phyloP scores from a whole-genome alignment of 2,888 invertebrate genomes.

The Choreutis nemorana region DNA sequence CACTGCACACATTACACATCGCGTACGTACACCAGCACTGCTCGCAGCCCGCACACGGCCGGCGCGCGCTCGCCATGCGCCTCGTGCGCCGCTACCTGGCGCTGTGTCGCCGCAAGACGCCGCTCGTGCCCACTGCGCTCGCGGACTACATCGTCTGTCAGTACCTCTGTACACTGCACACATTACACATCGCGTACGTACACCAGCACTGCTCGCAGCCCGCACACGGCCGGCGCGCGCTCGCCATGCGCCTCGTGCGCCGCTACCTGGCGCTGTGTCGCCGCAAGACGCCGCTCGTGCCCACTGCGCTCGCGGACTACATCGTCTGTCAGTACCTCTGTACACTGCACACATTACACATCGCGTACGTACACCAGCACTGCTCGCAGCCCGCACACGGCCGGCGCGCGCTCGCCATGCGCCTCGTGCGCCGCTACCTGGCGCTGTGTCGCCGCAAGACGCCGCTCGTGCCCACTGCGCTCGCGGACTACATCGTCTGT shows the following conservation, averaged over 20 bases:
- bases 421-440: slow-evolving; percentile 92
- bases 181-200: slow-evolving; percentile 98
- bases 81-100: slow-evolving; percentile 93
- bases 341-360: no score
- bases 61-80: slow-evolving; percentile 86
- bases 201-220: slow-evolving; percentile 89
- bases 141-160: slow-evolving; percentile 85
- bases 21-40: slow-evolving; percentile 96
- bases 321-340: slow-evolving; percentile 72
- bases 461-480: slow-evolving; percentile 85
- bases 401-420: slow-evolving; percentile 86
- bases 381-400: slow-evolving; percentile 73
- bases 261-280: slow-evolving; percentile 93
- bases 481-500: slow-evolving; percentile 88
- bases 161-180: no score
- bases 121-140: slow-evolving; percentile 85
- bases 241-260: slow-evolving; percentile 93
- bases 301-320: slow-evolving; percentile 85
- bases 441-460: slow-evolving; percentile 88
- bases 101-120: slow-evolving; percentile 88
- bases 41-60: slow-evolving; percentile 70
- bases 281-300: slow-evolving; percentile 86
- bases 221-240: slow-evolving; percentile 68
- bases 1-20: no score
- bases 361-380: slow-evolving; percentile 96